phyloP scores from a whole-genome alignment of 2,797 vertebrate species.

The Eulemur coronatus region DNA sequence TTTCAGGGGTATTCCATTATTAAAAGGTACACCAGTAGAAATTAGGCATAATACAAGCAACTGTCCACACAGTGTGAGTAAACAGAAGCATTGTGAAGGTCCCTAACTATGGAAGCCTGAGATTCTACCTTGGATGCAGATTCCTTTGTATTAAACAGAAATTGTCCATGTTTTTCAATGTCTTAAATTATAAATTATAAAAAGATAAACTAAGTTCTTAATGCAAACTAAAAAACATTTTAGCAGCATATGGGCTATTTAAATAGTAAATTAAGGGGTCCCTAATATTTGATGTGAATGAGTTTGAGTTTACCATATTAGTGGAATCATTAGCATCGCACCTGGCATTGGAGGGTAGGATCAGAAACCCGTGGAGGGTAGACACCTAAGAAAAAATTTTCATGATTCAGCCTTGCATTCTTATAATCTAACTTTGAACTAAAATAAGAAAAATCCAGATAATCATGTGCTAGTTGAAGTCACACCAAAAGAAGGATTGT shows the following conservation, averaged over 20 bases:
- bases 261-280: background rate
- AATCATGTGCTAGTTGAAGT: background rate
- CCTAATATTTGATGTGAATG: background rate
- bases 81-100: background rate
- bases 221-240: background rate
- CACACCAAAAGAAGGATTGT: background rate
- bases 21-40: background rate
- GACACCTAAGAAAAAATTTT: background rate
- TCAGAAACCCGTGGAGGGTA: background rate
- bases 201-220: background rate
- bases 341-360: background rate
- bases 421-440: background rate
- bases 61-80: background rate
- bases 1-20: background rate
- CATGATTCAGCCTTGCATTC: background rate
- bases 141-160: background rate
- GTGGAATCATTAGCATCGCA: background rate
- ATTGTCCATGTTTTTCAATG: background rate
- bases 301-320: background rate
- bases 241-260: background rate
- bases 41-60: background rate
- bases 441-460: background rate
- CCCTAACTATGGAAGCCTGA: background rate
- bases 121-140: background rate
- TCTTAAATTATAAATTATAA: background rate